Base-by-base conservation (phyloP, 2,797 vertebrate species). In the Hemitrygon akajei region DNA sequence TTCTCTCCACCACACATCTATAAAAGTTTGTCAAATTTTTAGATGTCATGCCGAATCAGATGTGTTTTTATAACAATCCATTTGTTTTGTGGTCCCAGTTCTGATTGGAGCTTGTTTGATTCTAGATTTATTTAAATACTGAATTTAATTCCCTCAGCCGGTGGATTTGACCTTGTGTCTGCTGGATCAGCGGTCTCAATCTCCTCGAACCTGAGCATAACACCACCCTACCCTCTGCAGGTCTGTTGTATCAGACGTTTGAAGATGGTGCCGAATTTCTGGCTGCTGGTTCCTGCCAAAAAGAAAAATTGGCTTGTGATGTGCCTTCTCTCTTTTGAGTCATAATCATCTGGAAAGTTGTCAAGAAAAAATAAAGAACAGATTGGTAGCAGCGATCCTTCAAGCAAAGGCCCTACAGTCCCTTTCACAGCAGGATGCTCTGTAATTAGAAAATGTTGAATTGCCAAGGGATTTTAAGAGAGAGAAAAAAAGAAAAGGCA, bases 321-420 rank as follows among this genome's bases (percentile, higher is more conserved):
- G 6, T 66, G 34, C 66, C n/a, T 89, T 89, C 9, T 37, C 63
- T 69, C n/a, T 47, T 47, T 47, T 34, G 58, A 66, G 58, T 30
- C 84, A 66, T 58, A 87, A 87, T 87, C 30, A 58, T 34, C 2
- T 87, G 84, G 84, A n/a, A 66, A 2, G 84, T n/a, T 87, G n/a
- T 87, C 84, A 87, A 87, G 84, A 58, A 87, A n/a, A 63, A 87
- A 87, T 87, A 20, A 66, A 87, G 60, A 87, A 87, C 84, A 87
- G 84, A 87, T 87, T 87, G 84, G 84, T 20, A n/a, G 1, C 27
- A 6, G 14, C n/a, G 56, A 63, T 63, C 60, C 4, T 34, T 34
- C 1, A 58, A 84, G 16, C 3, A 87, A 84, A 87, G 84, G 84
- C 84, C 60, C 84, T 0, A n/a, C 18, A 34, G 14, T 34, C 58